Evolutionary conservation across 92 coral and sea anemone genomes (phyloP).

Genomic region (Zoanthus solanderi): DNA sequence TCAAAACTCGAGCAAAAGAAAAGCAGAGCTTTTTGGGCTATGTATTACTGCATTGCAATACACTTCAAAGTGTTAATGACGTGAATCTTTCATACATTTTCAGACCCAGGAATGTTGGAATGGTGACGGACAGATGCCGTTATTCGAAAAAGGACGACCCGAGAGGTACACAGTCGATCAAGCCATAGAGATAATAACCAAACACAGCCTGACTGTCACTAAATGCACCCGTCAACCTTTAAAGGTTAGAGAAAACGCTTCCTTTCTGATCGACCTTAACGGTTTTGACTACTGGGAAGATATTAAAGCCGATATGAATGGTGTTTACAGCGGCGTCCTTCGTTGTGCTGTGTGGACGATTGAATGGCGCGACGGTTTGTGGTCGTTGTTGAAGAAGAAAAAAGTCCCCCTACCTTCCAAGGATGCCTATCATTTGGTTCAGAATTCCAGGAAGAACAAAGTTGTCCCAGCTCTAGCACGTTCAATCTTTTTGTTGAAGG

Average conservation of each 20-base stretch:
- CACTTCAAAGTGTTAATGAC: too few relatives aligned
- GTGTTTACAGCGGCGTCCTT: slow-evolving; percentile 46
- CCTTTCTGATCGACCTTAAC: slow-evolving; percentile 50
- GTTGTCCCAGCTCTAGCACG: slow-evolving; percentile 47
- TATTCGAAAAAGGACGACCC: slow-evolving; percentile 51
- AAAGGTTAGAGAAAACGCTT: slow-evolving; percentile 58
- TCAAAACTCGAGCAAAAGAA: too few relatives aligned
- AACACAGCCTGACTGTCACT: background rate
- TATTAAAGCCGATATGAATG: slow-evolving; percentile 62
- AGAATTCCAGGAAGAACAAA: slow-evolving; percentile 58
- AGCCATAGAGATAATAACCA: slow-evolving; percentile 13
- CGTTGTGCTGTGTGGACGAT: slow-evolving; percentile 61
- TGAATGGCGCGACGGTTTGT: background rate
- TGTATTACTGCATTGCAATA: background rate
- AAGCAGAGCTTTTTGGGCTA: too few relatives aligned
- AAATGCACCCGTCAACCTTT: slow-evolving; percentile 52
- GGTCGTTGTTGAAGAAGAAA: background rate
- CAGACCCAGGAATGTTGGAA: slow-evolving; percentile 49
- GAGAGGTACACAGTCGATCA: slow-evolving; percentile 44
- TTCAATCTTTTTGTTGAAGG: slow-evolving; percentile 51
- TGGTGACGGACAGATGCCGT: slow-evolving; percentile 7
- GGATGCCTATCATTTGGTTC: slow-evolving; percentile 31
- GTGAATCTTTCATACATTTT: background rate
- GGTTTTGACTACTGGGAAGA: slow-evolving; percentile 60
- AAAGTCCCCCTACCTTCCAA: slow-evolving; percentile 26